A percentile compares a stretch with the other conserved stretches of the same genome.
These are phyloP conservation scores for Phodopus roborovskii DNA, from an alignment of 2,113 vertebrate genomes.

Conservation along the genomic window DNA sequence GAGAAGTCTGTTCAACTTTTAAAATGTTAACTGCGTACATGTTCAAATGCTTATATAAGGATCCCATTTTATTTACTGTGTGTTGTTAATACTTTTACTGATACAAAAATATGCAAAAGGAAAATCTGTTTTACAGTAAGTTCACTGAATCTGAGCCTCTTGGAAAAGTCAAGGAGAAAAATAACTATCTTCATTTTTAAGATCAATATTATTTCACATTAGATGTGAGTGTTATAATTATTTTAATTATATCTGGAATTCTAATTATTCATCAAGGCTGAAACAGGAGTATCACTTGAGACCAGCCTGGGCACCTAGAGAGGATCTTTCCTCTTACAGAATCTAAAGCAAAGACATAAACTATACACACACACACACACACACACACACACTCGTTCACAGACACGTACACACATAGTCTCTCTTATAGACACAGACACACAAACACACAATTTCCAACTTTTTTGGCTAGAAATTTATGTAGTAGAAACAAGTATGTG, in stretches of 20 bases:
- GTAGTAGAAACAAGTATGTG: neutral
- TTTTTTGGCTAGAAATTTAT: neutral
- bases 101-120: neutral
- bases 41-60: neutral
- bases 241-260: neutral
- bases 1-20: slow-evolving; percentile 15
- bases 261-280: neutral
- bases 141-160: neutral
- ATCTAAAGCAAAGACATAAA: neutral
- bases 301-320: neutral
- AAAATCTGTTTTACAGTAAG: neutral
- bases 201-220: neutral
- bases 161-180: neutral
- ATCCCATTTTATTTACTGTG: neutral
- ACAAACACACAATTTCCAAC: neutral
- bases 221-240: too few relatives aligned
- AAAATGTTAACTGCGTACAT: slow-evolving; percentile 1
- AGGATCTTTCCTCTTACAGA: neutral
- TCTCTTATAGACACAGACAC: too few relatives aligned
- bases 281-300: neutral
- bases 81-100: neutral
- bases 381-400: neutral
- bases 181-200: slow-evolving; percentile 33
- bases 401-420: neutral
- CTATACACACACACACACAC: neutral